Evolutionary conservation across 35 echinoderm and acorn worm species (phyloP).

Genomic region (Acanthaster planci): DNA sequence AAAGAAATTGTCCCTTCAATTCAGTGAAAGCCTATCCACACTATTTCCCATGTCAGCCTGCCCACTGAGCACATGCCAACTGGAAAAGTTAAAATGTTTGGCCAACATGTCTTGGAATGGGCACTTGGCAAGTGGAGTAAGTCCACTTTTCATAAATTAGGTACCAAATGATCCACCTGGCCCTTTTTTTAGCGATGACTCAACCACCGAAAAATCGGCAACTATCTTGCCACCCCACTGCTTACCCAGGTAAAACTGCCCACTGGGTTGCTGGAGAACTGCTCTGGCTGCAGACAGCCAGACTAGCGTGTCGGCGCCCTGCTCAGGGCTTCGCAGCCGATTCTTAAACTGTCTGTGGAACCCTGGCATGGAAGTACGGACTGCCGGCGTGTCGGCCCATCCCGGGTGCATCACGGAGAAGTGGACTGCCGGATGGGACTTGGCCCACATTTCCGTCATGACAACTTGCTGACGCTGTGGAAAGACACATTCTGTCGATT

Average conservation of each 20-base stretch:
- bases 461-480: slow-evolving; percentile 87
- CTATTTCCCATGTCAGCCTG: too few species aligned
- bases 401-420: slow-evolving; percentile 93
- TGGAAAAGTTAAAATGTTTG: too few species aligned
- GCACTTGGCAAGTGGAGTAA: too few species aligned
- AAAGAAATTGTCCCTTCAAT: too few species aligned
- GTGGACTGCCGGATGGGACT: slow-evolving; percentile 60
- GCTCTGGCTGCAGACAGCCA: slow-evolving; percentile 65
- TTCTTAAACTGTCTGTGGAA: slow-evolving; percentile 79
- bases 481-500: background rate
- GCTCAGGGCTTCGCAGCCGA: slow-evolving; percentile 65
- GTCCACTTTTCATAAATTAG: too few species aligned
- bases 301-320: slow-evolving; percentile 80
- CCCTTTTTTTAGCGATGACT: too few species aligned
- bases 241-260: slow-evolving; percentile 87
- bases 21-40: too few species aligned
- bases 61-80: too few species aligned
- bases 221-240: background rate
- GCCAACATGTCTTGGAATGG: too few species aligned
- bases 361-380: slow-evolving; percentile 75
- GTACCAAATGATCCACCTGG: too few species aligned
- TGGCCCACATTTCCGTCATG: slow-evolving; percentile 92
- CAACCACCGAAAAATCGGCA: too few species aligned
- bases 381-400: slow-evolving; percentile 89
- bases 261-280: slow-evolving; percentile 58